Conservation (phyloP, 2,888 invertebrate species). For the Zygothrica quintamaculata region DNA sequence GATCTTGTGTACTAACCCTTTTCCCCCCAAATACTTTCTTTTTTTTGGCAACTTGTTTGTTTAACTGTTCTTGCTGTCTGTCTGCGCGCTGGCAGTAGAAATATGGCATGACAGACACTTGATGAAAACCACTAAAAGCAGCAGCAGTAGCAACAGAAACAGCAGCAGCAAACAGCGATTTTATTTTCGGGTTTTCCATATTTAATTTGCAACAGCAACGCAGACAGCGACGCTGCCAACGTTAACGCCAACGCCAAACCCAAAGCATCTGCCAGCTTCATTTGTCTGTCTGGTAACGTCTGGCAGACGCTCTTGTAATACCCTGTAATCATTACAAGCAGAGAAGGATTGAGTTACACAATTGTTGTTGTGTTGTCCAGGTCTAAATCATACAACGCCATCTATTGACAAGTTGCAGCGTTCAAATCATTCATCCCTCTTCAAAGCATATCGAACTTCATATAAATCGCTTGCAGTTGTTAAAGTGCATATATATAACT, state of each 20-base stretch:
- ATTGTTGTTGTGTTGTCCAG: too few species aligned
- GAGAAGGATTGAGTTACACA: too few species aligned
- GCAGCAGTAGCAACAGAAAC: neutral
- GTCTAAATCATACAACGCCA: too few species aligned
- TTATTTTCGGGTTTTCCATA: conserved; percentile 36
- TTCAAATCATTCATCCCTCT: too few species aligned
- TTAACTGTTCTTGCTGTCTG: conserved; percentile 24
- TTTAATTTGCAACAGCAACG: conserved; percentile 68
- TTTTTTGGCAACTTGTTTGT: too few species aligned
- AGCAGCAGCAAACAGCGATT: conserved; percentile 9
- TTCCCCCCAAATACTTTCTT: too few species aligned
- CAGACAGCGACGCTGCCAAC: too few species aligned
- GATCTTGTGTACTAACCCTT: conserved; percentile 40
- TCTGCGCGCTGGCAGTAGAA: conserved; percentile 32
- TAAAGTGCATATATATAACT: too few species aligned
- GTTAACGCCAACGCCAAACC: conserved; percentile 9
- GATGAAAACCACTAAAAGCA: conserved; percentile 40
- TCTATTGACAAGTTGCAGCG: too few species aligned
- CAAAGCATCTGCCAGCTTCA: conserved; percentile 55
- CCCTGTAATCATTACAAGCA: neutral
- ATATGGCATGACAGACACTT: conserved; percentile 47
- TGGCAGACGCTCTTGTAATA: conserved; percentile 16
- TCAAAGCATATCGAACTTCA: too few species aligned
- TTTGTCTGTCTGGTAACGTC: conserved; percentile 46
- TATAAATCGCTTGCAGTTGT: too few species aligned